Conservation (phyloP, 2,797 vertebrate species). For the Acanthis flammea region DNA sequence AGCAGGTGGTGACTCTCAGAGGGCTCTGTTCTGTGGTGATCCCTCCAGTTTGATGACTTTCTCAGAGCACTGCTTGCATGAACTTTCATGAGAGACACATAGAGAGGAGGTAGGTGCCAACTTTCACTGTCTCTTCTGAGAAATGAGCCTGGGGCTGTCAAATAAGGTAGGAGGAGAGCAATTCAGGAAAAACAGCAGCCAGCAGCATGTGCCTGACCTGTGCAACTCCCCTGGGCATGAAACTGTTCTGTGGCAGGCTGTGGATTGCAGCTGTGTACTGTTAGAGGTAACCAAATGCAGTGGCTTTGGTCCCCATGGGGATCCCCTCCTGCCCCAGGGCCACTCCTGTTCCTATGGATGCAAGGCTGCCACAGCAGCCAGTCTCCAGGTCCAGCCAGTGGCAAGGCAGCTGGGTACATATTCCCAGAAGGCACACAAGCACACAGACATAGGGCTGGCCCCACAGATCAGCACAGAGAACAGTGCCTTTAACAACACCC, state of each 20-base stretch:
- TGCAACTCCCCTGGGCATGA: neutral
- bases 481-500: neutral
- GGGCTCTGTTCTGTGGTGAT: neutral
- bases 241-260: neutral
- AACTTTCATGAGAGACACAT: neutral
- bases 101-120: neutral
- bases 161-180: neutral
- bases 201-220: neutral
- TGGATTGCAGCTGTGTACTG: neutral
- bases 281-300: neutral
- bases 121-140: neutral
- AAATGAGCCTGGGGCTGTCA: neutral
- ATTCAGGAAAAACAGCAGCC: neutral
- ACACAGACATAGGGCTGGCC: rapidly evolving
- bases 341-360: neutral
- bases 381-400: neutral
- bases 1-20: neutral
- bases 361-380: rapidly evolving
- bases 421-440: neutral
- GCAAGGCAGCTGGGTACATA: rapidly evolving
- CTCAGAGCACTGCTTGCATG: neutral
- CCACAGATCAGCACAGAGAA: neutral
- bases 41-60: neutral
- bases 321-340: neutral
- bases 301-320: neutral